phyloP scores from a whole-genome alignment of 2,113 vertebrate genomes.

The Acinonyx jubatus region DNA sequence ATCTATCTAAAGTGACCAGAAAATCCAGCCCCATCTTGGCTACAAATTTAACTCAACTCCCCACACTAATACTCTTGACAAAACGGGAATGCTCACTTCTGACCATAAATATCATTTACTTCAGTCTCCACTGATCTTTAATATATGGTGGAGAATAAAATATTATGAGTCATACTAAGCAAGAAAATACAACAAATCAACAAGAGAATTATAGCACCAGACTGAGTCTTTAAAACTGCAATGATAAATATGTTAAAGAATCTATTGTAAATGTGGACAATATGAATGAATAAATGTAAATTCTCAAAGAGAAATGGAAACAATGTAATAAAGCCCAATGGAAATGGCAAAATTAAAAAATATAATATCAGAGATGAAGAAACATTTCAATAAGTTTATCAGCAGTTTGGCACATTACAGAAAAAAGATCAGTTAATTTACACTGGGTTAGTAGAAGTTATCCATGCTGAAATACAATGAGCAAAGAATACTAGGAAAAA shows the following conservation, averaged over 20 bases:
- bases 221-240: neutral
- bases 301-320: neutral
- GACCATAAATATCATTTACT: neutral
- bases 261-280: neutral
- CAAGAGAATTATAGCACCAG: neutral
- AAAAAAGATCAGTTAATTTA: neutral
- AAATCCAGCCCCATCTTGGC: neutral
- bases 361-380: neutral
- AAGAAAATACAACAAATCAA: neutral
- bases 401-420: neutral
- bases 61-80: neutral
- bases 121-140: neutral
- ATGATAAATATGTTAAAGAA: neutral
- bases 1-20: neutral
- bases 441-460: neutral
- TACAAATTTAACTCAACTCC: neutral
- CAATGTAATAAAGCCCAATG: neutral
- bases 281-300: neutral
- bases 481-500: neutral
- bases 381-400: neutral
- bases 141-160: neutral
- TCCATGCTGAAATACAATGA: neutral
- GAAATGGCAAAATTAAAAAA: neutral
- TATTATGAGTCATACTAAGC: neutral
- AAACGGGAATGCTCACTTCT: neutral